Conservation (phyloP, 2,797 vertebrate genomes). For the Poecilia gillii region DNA sequence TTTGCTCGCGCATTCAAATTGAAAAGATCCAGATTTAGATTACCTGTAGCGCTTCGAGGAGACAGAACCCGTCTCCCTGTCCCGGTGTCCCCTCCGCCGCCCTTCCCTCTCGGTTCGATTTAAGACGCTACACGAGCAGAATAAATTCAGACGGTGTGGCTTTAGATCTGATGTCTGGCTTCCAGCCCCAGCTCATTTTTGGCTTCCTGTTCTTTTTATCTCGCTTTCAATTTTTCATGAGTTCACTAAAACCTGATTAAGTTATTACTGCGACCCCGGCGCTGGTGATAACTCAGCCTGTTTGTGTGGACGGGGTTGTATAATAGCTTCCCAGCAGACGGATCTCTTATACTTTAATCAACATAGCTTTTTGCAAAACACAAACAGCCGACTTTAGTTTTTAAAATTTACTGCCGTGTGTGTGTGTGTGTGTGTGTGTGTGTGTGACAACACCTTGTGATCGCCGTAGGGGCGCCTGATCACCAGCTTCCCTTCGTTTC, state of each 20-base stretch:
- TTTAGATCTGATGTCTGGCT: conserved; percentile 9
- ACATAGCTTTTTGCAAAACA: background rate
- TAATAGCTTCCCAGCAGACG: background rate
- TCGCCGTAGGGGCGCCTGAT: conserved; percentile 39
- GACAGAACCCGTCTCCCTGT: background rate
- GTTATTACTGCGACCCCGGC: conserved; percentile 8
- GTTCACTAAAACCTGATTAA: background rate
- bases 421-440: no score
- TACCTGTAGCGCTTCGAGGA: background rate
- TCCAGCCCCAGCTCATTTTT: background rate
- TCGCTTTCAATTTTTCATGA: background rate
- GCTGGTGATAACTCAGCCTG: background rate
- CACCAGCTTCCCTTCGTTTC: conserved; percentile 56
- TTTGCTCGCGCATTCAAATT: conserved; percentile 15
- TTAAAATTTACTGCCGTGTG: conserved; percentile 21
- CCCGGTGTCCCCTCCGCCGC: conserved; percentile 3
- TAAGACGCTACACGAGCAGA: conserved; percentile 1
- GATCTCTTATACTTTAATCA: conserved; percentile 8
- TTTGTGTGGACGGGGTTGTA: background rate
- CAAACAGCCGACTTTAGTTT: conserved; percentile 13
- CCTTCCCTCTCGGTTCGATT: conserved; percentile 12
- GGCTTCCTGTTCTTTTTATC: background rate
- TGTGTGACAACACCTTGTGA: conserved; percentile 40
- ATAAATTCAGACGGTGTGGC: conserved; percentile 6
- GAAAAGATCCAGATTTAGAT: conserved; percentile 37